These are phyloP conservation scores for Abrostola tripartita DNA, from an alignment of 2,888 invertebrate genomes.

Conservation along the genomic window DNA sequence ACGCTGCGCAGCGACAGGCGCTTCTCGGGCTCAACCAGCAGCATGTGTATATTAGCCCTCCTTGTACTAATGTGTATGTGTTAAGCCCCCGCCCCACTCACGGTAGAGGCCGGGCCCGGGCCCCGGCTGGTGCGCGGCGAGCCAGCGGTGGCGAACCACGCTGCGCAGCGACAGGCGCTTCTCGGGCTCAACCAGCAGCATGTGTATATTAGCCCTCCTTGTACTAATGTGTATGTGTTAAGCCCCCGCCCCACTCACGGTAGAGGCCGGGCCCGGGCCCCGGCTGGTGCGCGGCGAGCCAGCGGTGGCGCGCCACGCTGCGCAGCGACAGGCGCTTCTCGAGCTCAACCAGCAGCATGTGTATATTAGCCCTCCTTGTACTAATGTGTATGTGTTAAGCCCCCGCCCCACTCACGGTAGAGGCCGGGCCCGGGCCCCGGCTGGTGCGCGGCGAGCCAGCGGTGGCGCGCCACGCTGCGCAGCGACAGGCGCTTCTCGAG, in stretches of 20 bases:
- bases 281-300: conserved; percentile 89
- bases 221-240: too few relatives aligned
- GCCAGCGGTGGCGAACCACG: conserved; percentile 96
- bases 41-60: too few relatives aligned
- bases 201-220: too few relatives aligned
- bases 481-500: conserved; percentile 71
- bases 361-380: too few relatives aligned
- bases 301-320: conserved; percentile 95
- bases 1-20: conserved; percentile 94
- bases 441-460: conserved; percentile 91
- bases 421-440: too few relatives aligned
- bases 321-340: conserved; percentile 93
- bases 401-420: background rate
- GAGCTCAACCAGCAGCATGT: conserved; percentile 90
- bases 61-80: too few relatives aligned
- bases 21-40: conserved; percentile 96
- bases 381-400: too few relatives aligned
- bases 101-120: conserved; percentile 58
- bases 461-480: conserved; percentile 86
- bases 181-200: conserved; percentile 96
- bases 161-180: conserved; percentile 93
- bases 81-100: conserved; percentile 21
- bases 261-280: conserved; percentile 60
- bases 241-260: conserved; percentile 35
- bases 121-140: conserved; percentile 81